Conservation (phyloP, 2,888 invertebrate species). For the Cantharis flavilabris region DNA sequence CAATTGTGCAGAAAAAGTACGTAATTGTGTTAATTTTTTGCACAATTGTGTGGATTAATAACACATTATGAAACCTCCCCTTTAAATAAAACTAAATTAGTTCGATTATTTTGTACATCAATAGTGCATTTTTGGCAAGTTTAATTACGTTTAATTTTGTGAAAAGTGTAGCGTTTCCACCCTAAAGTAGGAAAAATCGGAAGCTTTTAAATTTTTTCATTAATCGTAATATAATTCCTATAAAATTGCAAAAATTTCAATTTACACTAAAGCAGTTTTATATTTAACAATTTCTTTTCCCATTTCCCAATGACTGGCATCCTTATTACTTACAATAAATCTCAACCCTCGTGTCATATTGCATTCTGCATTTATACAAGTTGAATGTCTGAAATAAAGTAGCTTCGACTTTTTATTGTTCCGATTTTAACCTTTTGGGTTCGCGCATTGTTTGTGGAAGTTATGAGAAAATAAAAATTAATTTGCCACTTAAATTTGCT, state of each 20-base stretch:
- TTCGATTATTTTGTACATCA: neutral
- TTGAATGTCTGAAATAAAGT: neutral
- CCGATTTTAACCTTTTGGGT: neutral
- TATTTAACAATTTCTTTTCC: neutral
- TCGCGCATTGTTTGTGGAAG: neutral
- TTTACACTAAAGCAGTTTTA: neutral
- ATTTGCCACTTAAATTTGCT: neutral
- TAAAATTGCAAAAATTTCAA: neutral
- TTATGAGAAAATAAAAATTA: neutral
- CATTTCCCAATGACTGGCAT: neutral
- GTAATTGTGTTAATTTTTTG: too few species aligned
- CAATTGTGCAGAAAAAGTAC: too few species aligned
- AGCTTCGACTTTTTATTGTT: neutral
- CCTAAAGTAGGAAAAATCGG: neutral
- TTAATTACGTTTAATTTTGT: neutral
- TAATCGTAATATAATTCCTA: neutral
- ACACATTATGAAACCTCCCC: neutral
- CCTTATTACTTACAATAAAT: neutral
- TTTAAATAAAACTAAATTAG: neutral
- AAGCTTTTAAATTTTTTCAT: neutral
- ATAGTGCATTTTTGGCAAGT: neutral
- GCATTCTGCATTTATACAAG: neutral
- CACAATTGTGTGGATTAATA: too few species aligned
- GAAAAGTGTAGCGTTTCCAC: neutral
- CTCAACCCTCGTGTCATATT: slow-evolving; percentile 1